Conservation (phyloP, 2,888 invertebrate species). For the Melanophora roralis region DNA sequence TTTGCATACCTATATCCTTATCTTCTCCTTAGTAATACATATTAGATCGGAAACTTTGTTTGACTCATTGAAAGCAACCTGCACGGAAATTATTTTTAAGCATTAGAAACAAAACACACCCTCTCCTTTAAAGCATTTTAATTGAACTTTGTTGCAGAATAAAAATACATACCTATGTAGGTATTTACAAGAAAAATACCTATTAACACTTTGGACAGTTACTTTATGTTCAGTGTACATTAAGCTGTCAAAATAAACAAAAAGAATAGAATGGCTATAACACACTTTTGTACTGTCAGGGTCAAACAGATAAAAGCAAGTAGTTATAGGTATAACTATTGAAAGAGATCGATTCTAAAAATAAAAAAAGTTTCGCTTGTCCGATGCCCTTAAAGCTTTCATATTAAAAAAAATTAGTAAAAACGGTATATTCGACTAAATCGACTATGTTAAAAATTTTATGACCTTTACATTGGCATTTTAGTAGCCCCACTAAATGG, state of each 20-base stretch:
- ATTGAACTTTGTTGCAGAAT: slow-evolving; percentile 48
- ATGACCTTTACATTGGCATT: no score
- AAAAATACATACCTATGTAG: no score
- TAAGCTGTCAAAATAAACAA: slow-evolving; percentile 52
- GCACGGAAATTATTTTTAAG: slow-evolving; percentile 23
- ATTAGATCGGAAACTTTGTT: slow-evolving; percentile 45
- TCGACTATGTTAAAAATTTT: no score
- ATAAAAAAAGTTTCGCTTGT: no score
- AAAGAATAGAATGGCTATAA: slow-evolving; percentile 22
- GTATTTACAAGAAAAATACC: no score
- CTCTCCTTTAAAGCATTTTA: slow-evolving; percentile 55
- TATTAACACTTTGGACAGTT: slow-evolving; percentile 44
- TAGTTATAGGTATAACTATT: no score
- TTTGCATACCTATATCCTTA: slow-evolving; percentile 13
- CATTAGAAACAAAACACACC: slow-evolving; percentile 49
- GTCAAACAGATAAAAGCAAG: no score
- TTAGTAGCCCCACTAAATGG: no score
- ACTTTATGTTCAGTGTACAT: slow-evolving; percentile 43
- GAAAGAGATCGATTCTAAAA: no score
- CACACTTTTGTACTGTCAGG: slow-evolving; percentile 4
- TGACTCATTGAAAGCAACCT: not conserved
- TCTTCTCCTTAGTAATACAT: slow-evolving; percentile 22
- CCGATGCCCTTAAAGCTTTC: no score
- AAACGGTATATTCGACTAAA: no score
- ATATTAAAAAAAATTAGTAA: not conserved